Conservation (phyloP, 2,888 invertebrate genomes). For the Tipula confusa region DNA sequence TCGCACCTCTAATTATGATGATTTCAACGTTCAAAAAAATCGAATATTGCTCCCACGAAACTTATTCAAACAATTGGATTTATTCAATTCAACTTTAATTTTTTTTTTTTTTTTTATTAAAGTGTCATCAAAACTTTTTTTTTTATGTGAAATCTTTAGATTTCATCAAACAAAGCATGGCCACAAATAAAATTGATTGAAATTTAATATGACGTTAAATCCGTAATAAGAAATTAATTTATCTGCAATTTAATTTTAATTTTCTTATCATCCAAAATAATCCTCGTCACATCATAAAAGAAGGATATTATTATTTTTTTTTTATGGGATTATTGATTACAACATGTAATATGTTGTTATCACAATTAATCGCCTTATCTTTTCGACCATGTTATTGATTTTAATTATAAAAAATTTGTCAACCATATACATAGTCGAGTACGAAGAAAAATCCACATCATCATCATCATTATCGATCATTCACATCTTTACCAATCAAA, state of each 20-base stretch:
- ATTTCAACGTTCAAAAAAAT: not conserved
- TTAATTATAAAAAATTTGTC: not conserved
- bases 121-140: slow-evolving; percentile 10
- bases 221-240: not conserved
- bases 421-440: not conserved
- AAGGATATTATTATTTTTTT: not conserved
- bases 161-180: not conserved
- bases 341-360: not conserved
- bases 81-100: not conserved
- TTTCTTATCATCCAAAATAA: not conserved
- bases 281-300: not conserved
- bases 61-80: not conserved
- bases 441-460: not conserved
- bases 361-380: slow-evolving; percentile 30
- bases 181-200: not conserved
- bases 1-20: not conserved
- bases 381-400: slow-evolving; percentile 27
- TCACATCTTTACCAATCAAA: slow-evolving; percentile 20
- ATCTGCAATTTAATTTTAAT: not conserved
- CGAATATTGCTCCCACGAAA: not conserved
- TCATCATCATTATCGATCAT: not conserved
- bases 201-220: slow-evolving; percentile 6
- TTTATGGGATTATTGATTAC: slow-evolving; percentile 9
- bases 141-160: not conserved
- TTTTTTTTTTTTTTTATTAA: not conserved